Conservation (phyloP, 30 jellyfish, hydroid and myxozoan genomes). For the Aurelia aurita region DNA sequence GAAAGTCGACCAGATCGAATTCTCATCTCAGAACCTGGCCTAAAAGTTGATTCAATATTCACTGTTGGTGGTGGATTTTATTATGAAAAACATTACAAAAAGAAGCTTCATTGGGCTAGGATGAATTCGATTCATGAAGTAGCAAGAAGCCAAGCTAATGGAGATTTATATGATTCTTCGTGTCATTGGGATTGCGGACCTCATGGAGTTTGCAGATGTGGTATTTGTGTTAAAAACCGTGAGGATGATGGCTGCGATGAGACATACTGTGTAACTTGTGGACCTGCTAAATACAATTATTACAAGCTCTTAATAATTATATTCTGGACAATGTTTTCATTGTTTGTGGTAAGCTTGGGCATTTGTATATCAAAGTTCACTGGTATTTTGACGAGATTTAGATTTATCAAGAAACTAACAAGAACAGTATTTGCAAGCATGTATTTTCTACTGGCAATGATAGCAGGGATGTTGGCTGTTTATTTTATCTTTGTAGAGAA, state of each 20-base stretch:
- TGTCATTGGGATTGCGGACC: slow-evolving; percentile 97
- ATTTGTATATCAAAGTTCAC: slow-evolving; percentile 9
- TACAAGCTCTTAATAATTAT: slow-evolving; percentile 35
- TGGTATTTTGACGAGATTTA: slow-evolving; percentile 8
- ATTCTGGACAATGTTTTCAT: not conserved
- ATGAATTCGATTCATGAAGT: slow-evolving; percentile 34
- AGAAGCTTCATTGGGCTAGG: slow-evolving; percentile 67
- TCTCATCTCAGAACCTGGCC: slow-evolving; percentile 69
- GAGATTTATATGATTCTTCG: slow-evolving; percentile 55
- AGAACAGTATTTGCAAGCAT: slow-evolving; percentile 23
- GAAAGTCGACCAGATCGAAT: slow-evolving; percentile 91
- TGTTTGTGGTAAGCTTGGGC: slow-evolving; percentile 3
- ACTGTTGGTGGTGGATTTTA: slow-evolving; percentile 65
- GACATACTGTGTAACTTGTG: slow-evolving; percentile 67
- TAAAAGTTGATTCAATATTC: slow-evolving; percentile 46
- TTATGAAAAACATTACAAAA: slow-evolving; percentile 49
- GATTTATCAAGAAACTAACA: slow-evolving; percentile 31
- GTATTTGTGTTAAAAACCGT: slow-evolving; percentile 76
- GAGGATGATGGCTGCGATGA: slow-evolving; percentile 59
- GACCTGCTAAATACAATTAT: slow-evolving; percentile 50
- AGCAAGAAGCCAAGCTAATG: slow-evolving; percentile 34
- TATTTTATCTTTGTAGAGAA: not conserved
- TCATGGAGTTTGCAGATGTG: slow-evolving; percentile 89
- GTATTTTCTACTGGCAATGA: slow-evolving; percentile 13
- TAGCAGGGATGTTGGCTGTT: slow-evolving; percentile 5